Base-by-base conservation (phyloP, 2,113 vertebrate species). In the Excalfactoria chinensis region DNA sequence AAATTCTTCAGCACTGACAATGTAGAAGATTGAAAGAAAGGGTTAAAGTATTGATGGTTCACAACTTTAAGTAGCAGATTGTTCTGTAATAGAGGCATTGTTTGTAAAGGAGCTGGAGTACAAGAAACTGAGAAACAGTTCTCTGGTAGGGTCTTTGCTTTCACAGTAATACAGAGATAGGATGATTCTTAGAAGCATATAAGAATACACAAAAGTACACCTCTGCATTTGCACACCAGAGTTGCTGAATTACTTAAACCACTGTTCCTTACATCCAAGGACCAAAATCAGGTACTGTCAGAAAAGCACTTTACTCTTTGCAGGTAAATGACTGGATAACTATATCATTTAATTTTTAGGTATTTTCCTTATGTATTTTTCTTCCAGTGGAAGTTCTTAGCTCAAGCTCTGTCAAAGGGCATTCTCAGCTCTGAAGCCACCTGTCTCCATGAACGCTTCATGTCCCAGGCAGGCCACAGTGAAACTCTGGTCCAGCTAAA, bases 351-450 rank as follows among this genome's bases (percentile, higher is more conserved):
- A 25, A 7, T 5, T 46, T 62, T 37, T 7, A 23, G 40, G 4
- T 51, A 51, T 63, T 30, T 23, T 44, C 9, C n/a, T 30, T 20
- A 21, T 32, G 12, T 37, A 9, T 63, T 69, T n/a, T 55, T 23
- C 13, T 30, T 44, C 32, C 32, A 34, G 9, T 26, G 11, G 4
- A 64, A 40, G 18, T 10, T 4, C 22, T 25, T 9, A 8, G 7
- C 17, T 58, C 1, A 1, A 0, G 1, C 10, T 17, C 22, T 34
- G 8, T 13, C 4, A 2, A 43, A 17, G 15, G 13, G 14, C 28
- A 19, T 15, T 48, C 1, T 0, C 0, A 2, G 6, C 6, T 2
- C 0, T 13, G 66, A 67, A 41, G n/a, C 32, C 11, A 43, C 13
- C 1, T 4, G 3, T 44, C 23, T 44, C 32, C 9, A 0, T 1